A percentile compares a stretch with the other conserved stretches of the same genome.
These are phyloP conservation scores for Pluvianellus socialis DNA, from an alignment of 2,113 vertebrate species.

Conservation along the genomic window DNA sequence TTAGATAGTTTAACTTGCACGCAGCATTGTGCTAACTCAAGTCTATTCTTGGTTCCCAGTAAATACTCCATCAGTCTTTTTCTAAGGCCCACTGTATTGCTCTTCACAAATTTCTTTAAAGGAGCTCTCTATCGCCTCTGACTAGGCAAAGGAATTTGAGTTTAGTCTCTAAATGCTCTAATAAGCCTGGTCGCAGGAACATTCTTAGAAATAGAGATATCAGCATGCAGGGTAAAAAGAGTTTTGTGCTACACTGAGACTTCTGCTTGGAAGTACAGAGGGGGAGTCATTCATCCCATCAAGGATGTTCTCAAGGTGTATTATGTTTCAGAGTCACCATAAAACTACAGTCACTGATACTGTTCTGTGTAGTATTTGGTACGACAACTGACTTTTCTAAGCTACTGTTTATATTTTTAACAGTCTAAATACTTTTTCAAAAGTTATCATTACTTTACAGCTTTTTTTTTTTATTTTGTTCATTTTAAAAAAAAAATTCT, in stretches of 20 bases:
- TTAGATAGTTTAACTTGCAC: background rate
- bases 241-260: background rate
- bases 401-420: background rate
- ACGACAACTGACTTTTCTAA: background rate
- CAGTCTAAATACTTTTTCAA: background rate
- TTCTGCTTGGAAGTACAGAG: background rate
- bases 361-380: background rate
- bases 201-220: background rate
- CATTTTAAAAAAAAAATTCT: background rate
- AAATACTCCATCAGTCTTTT: background rate
- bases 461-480: background rate
- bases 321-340: background rate
- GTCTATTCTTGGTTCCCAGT: background rate
- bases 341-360: background rate
- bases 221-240: background rate
- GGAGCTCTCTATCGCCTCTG: background rate
- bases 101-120: constrained; percentile 8
- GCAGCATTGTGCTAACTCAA: background rate
- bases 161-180: constrained; percentile 9
- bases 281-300: background rate
- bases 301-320: background rate
- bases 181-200: background rate
- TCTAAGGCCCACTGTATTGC: background rate
- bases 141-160: background rate
- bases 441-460: background rate